Evolutionary conservation across 2,113 vertebrate genomes (phyloP).

Genomic region (Colaptes auratus): DNA sequence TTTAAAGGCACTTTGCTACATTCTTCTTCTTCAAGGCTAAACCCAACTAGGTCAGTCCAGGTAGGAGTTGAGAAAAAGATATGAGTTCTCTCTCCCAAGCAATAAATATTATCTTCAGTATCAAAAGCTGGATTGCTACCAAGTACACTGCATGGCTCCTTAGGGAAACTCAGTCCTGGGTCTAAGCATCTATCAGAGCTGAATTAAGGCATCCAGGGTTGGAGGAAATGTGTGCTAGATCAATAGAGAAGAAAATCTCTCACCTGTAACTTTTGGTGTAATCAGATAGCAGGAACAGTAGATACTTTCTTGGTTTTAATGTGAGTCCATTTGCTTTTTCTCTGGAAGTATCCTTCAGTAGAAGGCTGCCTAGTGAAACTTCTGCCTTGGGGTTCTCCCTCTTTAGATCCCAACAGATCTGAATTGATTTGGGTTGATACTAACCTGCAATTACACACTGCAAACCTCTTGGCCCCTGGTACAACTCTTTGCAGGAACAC

Average conservation of each 20-base stretch:
- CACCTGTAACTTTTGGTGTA: neutral
- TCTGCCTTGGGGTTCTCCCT: neutral
- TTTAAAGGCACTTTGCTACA: slow-evolving; percentile 35
- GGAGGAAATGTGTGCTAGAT: neutral
- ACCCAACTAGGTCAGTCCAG: slow-evolving; percentile 19
- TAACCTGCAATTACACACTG: neutral
- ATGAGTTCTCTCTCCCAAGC: neutral
- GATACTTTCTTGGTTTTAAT: neutral
- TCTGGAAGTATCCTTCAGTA: neutral
- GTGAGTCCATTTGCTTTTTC: neutral
- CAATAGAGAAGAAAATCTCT: neutral
- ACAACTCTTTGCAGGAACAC: neutral
- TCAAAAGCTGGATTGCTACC: slow-evolving; percentile 40
- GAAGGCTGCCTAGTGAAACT: neutral
- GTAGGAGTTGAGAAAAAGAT: slow-evolving; percentile 21
- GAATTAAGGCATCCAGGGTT: neutral
- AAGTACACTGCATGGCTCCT: neutral
- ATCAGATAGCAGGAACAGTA: neutral
- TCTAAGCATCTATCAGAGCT: neutral
- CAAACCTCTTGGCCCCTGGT: neutral
- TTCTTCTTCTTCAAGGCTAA: slow-evolving; percentile 43
- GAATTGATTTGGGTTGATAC: neutral
- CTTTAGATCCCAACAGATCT: neutral
- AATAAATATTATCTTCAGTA: slow-evolving; percentile 11
- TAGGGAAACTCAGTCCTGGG: neutral